Conservation (phyloP, 1,140 invertebrate species). For the Chrysoperla carnea region DNA sequence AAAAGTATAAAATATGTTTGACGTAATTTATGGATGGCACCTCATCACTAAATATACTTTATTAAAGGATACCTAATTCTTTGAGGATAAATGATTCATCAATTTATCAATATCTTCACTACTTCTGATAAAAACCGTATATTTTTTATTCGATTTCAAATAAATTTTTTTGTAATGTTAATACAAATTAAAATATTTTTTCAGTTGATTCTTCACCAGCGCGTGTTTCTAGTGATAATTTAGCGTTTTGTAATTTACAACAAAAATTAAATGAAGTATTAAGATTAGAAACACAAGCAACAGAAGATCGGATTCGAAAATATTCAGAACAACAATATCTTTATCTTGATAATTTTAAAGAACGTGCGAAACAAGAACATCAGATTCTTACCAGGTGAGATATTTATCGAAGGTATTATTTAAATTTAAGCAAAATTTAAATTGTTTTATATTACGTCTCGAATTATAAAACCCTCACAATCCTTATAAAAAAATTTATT, state of each 20-base stretch:
- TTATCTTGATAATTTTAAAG: conserved; percentile 26
- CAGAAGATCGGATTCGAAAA: conserved; percentile 29
- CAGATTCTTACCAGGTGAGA: conserved; percentile 23
- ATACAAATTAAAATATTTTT: conserved; percentile 1
- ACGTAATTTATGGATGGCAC: no score
- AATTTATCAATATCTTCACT: no score
- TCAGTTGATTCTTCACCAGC: conserved; percentile 10
- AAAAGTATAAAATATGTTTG: no score
- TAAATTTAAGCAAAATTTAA: conserved; percentile 1
- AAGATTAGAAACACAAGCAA: conserved; percentile 22
- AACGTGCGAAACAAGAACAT: conserved; percentile 28
- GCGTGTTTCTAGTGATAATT: conserved; percentile 9
- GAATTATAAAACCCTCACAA: background rate
- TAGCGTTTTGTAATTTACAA: conserved; percentile 24
- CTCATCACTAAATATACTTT: no score
- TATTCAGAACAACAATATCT: conserved; percentile 31
- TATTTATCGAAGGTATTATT: conserved; percentile 1
- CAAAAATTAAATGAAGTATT: conserved; percentile 27
- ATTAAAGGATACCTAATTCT: no score
- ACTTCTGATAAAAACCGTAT: no score
- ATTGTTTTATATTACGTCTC: background rate
- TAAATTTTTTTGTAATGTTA: background rate
- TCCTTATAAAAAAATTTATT: no score
- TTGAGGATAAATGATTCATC: no score
- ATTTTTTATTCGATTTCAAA: conserved; percentile 1